Conservation (phyloP, 2,888 invertebrate genomes). For the Fragum sueziense region DNA sequence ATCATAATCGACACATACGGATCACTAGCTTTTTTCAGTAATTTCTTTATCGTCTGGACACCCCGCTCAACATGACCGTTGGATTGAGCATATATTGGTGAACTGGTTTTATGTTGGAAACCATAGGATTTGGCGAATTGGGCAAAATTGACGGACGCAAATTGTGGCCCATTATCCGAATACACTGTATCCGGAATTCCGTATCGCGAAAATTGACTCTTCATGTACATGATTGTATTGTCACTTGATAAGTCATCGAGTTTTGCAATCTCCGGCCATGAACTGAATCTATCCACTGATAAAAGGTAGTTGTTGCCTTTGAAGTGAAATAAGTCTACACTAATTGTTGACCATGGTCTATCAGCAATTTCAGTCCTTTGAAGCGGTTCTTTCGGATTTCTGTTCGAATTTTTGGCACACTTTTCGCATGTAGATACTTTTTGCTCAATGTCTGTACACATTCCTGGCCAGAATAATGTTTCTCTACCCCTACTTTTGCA, state of each 20-base stretch:
- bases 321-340: constrained; percentile 34
- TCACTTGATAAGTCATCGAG: constrained; percentile 26
- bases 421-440: constrained; percentile 30
- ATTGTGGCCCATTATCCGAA: constrained; percentile 24
- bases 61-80: constrained; percentile 20
- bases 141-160: constrained; percentile 4
- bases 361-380: constrained; percentile 17
- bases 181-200: constrained; percentile 26
- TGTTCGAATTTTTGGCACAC: constrained; percentile 25
- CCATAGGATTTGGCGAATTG: background rate
- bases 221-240: constrained; percentile 12
- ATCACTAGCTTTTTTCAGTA: constrained; percentile 27
- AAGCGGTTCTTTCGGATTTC: constrained; percentile 33
- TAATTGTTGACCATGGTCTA: constrained; percentile 33
- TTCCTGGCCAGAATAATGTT: constrained; percentile 33
- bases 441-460: constrained; percentile 25
- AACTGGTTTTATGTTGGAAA: constrained; percentile 21
- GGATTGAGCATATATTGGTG: constrained; percentile 17
- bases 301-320: too few relatives aligned
- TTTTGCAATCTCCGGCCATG: constrained; percentile 26
- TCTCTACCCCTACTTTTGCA: constrained; percentile 37
- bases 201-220: constrained; percentile 27
- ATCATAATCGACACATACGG: constrained; percentile 13
- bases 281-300: constrained; percentile 9
- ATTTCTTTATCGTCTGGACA: constrained; percentile 23